Conservation (phyloP, 2,797 vertebrate genomes). For the Pagetopsis macropterus region DNA sequence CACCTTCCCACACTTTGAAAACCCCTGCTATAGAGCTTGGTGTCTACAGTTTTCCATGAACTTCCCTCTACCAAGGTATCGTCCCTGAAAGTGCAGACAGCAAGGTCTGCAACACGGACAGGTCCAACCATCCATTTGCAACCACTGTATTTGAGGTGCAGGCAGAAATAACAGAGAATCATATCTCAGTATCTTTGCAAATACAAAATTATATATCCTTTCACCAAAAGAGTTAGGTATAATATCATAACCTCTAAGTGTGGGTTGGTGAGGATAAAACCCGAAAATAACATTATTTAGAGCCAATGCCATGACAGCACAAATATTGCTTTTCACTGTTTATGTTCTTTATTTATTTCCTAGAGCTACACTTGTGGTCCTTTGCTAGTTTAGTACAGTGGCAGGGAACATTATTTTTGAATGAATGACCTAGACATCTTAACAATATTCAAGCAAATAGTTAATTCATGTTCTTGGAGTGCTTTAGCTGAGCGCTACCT, state of each 20-base stretch:
- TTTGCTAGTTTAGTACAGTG: conserved; percentile 21
- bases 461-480: conserved; percentile 14
- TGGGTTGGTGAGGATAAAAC: not conserved
- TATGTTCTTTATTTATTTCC: conserved; percentile 15
- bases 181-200: not conserved
- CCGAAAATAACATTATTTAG: conserved; percentile 2
- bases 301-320: conserved; percentile 5
- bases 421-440: conserved; percentile 9
- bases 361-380: conserved; percentile 13
- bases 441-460: conserved; percentile 17
- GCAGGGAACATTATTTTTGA: conserved; percentile 17
- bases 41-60: conserved; percentile 11
- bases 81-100: not conserved
- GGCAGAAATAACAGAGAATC: conserved; percentile 3
- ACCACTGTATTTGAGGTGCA: not conserved
- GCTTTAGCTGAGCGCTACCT: not conserved
- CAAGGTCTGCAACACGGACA: not conserved
- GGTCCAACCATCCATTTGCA: not conserved
- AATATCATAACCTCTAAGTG: not conserved
- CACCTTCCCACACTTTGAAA: too few relatives aligned
- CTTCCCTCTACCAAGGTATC: not conserved
- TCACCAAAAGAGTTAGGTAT: not conserved
- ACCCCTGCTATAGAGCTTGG: not conserved
- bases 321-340: not conserved
- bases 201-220: not conserved